These are phyloP conservation scores for Sinodicranocentrus sp. DNA, from an alignment of 2,888 invertebrate genomes.

Conservation along the genomic window DNA sequence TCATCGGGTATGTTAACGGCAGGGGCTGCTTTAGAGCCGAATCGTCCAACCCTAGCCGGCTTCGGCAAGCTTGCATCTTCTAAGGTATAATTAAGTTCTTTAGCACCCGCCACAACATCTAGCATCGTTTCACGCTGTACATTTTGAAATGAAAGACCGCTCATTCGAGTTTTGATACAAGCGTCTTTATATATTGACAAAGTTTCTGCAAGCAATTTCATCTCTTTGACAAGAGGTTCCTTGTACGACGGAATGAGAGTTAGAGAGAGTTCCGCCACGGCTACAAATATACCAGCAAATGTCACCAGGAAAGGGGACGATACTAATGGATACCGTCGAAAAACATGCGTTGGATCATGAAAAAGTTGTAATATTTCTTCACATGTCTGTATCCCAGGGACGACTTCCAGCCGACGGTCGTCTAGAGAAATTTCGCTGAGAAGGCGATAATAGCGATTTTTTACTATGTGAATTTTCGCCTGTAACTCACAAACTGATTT, in stretches of 20 bases:
- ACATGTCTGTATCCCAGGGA: slow-evolving; percentile 62
- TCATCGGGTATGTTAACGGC: background rate
- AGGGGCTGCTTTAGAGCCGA: background rate
- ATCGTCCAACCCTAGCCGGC: background rate
- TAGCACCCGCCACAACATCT: slow-evolving; percentile 25
- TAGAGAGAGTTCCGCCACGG: slow-evolving; percentile 52
- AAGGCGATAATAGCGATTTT: slow-evolving; percentile 63
- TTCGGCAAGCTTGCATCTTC: slow-evolving; percentile 26
- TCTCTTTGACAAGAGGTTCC: slow-evolving; percentile 34
- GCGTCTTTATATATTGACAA: slow-evolving; percentile 35
- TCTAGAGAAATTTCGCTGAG: slow-evolving; percentile 46
- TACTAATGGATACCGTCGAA: slow-evolving; percentile 49
- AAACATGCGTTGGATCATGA: slow-evolving; percentile 55
- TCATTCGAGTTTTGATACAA: slow-evolving; percentile 41
- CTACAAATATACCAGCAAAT: slow-evolving; percentile 57
- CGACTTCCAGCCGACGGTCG: slow-evolving; percentile 61
- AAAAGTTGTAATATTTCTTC: slow-evolving; percentile 69
- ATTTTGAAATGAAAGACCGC: slow-evolving; percentile 18
- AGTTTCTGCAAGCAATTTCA: slow-evolving; percentile 35
- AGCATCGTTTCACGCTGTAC: slow-evolving; percentile 31
- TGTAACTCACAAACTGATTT: slow-evolving; percentile 50
- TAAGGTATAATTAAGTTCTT: slow-evolving; percentile 21
- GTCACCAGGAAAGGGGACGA: slow-evolving; percentile 53
- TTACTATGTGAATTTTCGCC: slow-evolving; percentile 61
- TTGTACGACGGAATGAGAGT: slow-evolving; percentile 61